phyloP scores from a whole-genome alignment of 35 echinoderm and acorn worm species.

The Ophiothrix spiculata region DNA sequence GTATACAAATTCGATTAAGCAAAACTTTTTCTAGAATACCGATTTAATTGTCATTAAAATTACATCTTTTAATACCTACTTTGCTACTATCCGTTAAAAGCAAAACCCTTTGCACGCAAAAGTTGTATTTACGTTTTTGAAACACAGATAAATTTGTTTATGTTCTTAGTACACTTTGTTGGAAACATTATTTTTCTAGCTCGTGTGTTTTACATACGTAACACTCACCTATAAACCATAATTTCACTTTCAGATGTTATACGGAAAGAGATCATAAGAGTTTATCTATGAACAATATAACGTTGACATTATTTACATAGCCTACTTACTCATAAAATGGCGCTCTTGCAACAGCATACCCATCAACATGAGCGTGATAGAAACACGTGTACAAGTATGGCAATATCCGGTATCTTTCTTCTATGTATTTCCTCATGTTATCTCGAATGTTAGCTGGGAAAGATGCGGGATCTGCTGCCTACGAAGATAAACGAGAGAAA shows the following conservation, averaged over 20 bases:
- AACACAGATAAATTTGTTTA: neutral
- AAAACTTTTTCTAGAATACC: too few species aligned
- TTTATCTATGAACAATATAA: neutral
- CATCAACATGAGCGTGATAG: slow-evolving; percentile 83
- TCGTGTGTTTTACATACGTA: neutral
- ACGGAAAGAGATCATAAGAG: neutral
- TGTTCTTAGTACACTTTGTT: neutral
- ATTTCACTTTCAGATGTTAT: neutral
- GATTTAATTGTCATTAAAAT: too few species aligned
- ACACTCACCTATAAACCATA: neutral
- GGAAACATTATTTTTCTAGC: neutral
- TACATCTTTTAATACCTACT: too few species aligned
- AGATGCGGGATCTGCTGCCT: slow-evolving; percentile 35
- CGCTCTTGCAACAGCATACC: slow-evolving; percentile 71
- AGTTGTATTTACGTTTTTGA: too few species aligned
- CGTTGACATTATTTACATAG: neutral
- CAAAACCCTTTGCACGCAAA: too few species aligned
- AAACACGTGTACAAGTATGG: slow-evolving; percentile 89
- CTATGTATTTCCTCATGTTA: slow-evolving; percentile 54
- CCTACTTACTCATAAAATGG: slow-evolving; percentile 79
- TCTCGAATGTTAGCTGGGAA: slow-evolving; percentile 30
- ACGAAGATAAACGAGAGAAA: neutral
- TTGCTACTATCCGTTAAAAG: too few species aligned
- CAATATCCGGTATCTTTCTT: slow-evolving; percentile 66
- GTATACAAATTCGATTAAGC: too few species aligned